These are phyloP conservation scores for Boloria selene DNA, from an alignment of 2,888 invertebrate genomes.

Conservation along the genomic window DNA sequence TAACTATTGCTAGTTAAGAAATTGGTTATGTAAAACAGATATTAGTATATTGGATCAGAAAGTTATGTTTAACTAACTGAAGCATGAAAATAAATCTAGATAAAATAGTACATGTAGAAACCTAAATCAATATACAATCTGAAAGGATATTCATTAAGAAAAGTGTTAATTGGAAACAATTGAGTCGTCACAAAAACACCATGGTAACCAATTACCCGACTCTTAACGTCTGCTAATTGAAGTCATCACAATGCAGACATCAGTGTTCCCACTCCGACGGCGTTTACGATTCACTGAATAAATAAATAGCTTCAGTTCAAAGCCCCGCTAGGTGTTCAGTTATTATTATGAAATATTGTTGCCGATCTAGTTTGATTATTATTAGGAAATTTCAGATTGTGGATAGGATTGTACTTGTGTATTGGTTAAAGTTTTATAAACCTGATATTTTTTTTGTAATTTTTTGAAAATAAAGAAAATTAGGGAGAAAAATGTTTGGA, in stretches of 20 bases:
- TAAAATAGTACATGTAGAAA: not conserved
- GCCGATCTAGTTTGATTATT: not conserved
- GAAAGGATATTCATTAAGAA: constrained; percentile 38
- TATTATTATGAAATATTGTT: constrained; percentile 11
- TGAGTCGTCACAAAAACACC: constrained; percentile 43
- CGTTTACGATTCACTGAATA: constrained; percentile 68
- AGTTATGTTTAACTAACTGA: no score
- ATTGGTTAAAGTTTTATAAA: no score
- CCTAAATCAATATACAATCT: constrained; percentile 24
- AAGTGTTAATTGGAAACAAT: constrained; percentile 46
- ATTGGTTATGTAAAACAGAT: no score
- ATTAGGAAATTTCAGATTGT: not conserved
- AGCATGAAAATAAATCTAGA: not conserved
- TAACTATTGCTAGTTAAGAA: no score
- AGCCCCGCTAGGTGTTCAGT: constrained; percentile 27
- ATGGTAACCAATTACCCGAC: constrained; percentile 49
- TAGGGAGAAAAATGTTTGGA: no score
- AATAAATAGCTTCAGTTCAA: constrained; percentile 64
- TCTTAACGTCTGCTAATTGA: constrained; percentile 62
- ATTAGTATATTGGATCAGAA: no score
- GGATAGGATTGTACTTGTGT: not conserved
- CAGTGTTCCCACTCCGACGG: constrained; percentile 62
- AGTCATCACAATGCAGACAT: constrained; percentile 69
- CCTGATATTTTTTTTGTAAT: no score
- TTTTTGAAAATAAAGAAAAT: no score